Evolutionary conservation across 1,140 invertebrate genomes (phyloP), one percentile per base, ranked within the genome.

Genomic region (Listronotus oregonensis): DNA sequence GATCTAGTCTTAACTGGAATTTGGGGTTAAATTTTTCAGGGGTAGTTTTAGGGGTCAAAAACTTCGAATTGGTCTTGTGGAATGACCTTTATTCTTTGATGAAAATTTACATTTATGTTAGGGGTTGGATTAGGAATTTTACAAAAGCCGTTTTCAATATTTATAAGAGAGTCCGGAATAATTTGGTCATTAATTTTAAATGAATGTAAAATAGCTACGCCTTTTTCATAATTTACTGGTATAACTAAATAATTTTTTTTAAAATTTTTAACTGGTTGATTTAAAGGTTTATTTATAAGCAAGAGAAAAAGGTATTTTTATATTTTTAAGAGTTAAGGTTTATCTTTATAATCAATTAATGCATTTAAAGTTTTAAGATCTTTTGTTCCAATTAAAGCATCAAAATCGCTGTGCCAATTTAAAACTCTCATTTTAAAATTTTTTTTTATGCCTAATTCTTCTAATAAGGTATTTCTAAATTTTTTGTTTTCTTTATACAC

Each of bases 101-200:
- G 17, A 11, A 57, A 57, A 57, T 57, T 59, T 10, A 59, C n/a
- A 0, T 59, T 17, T 0, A 46, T n/a, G 8, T 59, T 17, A 7
- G 56, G n/a, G 56, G 6, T 47, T 14, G 40, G 56, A 34, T 46
- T 46, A 34, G 42, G 18, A 59, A 59, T 59, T 59, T 42, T 43
- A 46, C 39, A 57, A 2, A 43, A 15, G 7, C 56, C 56, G 17
- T 59, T 6, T 27, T 59, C 31, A 6, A 59, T 31, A n/a, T 59
- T 44, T 0, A 59, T 37, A 2, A 59, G 37, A 27, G 56, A 32
- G 18, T 60, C 42, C 1, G 44, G 57, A 18, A 46, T 59, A 18
- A 47, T 27, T 5, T 11, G 9, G 11, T 9, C 6, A 12, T 47
- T 9, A 18, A 47, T 47, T 47, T 47, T 8, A 47, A 47, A 47